These are phyloP conservation scores for Ceuthmochares aereus DNA, from an alignment of 2,113 vertebrate genomes.

Conservation along the genomic window DNA sequence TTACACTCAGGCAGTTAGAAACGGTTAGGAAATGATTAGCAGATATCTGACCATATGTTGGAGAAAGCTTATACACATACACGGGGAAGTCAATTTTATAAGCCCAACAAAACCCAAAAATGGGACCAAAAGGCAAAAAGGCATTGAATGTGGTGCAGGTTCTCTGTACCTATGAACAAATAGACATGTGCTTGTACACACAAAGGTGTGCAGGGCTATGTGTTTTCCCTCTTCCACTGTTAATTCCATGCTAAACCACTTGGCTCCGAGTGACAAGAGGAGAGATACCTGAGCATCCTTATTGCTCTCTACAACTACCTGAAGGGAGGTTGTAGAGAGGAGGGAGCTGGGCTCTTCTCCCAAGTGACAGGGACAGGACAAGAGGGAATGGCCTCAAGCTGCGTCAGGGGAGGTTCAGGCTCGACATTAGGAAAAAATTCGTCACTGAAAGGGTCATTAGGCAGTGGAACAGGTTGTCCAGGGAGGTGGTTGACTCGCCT, in stretches of 20 bases:
- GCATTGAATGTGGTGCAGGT: background rate
- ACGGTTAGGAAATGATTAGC: background rate
- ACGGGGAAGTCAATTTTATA: background rate
- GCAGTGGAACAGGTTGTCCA: too few relatives aligned
- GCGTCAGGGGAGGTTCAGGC: too few relatives aligned
- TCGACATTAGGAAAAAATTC: too few relatives aligned
- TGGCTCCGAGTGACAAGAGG: background rate
- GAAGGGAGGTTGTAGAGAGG: too few relatives aligned
- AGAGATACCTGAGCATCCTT: background rate
- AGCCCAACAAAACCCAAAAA: background rate
- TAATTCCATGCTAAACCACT: background rate
- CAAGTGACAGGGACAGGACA: too few relatives aligned
- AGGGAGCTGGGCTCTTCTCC: too few relatives aligned
- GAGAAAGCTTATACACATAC: background rate
- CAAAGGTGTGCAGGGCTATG: rapidly evolving
- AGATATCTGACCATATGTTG: background rate
- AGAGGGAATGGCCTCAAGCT: too few relatives aligned
- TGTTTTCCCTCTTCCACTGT: background rate
- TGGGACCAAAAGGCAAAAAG: background rate
- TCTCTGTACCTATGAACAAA: background rate
- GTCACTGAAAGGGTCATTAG: too few relatives aligned
- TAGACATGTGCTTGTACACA: background rate
- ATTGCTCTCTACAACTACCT: too few relatives aligned
- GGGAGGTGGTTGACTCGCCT: too few relatives aligned
- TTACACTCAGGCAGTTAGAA: background rate